Evolutionary conservation across 1,140 invertebrate species (phyloP).

Genomic region (Drosophila miranda): DNA sequence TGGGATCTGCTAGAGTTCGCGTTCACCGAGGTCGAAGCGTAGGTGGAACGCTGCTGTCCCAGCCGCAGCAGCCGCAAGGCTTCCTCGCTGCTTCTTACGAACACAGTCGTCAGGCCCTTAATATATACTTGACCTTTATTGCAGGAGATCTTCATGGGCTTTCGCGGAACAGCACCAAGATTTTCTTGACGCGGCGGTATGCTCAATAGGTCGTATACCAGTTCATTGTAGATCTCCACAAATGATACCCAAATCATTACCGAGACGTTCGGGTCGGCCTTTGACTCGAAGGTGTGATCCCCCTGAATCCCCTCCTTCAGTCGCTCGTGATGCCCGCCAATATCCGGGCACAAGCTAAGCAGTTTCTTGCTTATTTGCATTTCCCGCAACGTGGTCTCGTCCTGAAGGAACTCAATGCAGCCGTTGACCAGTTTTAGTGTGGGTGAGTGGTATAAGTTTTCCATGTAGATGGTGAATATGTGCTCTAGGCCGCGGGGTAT

Average conservation of each 20-base stretch:
- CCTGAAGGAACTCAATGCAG: conserved; percentile 81
- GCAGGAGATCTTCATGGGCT: conserved; percentile 83
- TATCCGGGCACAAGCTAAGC: conserved; percentile 75
- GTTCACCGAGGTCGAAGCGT: conserved; percentile 92
- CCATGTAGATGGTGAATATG: conserved; percentile 86
- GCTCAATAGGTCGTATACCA: conserved; percentile 91
- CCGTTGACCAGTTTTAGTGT: conserved; percentile 82
- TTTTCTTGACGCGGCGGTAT: conserved; percentile 81
- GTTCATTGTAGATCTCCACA: conserved; percentile 97
- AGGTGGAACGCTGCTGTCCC: conserved; percentile 87
- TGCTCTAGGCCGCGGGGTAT: conserved; percentile 91
- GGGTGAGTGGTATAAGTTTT: conserved; percentile 82
- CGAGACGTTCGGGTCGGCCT: conserved; percentile 32
- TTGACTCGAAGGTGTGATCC: conserved; percentile 66
- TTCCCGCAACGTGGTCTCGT: conserved; percentile 79
- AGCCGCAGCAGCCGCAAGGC: conserved; percentile 89
- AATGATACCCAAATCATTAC: conserved; percentile 92
- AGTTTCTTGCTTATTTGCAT: conserved; percentile 78
- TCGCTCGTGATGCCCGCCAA: conserved; percentile 81
- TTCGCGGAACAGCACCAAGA: conserved; percentile 84
- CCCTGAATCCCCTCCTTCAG: conserved; percentile 83
- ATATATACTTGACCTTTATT: conserved; percentile 88
- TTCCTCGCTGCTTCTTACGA: conserved; percentile 89
- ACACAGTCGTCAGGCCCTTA: conserved; percentile 89
- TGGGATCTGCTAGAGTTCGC: conserved; percentile 92